Percentiles rank a stretch among this genome's conserved stretches.
These are phyloP conservation scores for Rhinichthys klamathensis DNA, from an alignment of 2,113 vertebrate species.

Conservation along the genomic window DNA sequence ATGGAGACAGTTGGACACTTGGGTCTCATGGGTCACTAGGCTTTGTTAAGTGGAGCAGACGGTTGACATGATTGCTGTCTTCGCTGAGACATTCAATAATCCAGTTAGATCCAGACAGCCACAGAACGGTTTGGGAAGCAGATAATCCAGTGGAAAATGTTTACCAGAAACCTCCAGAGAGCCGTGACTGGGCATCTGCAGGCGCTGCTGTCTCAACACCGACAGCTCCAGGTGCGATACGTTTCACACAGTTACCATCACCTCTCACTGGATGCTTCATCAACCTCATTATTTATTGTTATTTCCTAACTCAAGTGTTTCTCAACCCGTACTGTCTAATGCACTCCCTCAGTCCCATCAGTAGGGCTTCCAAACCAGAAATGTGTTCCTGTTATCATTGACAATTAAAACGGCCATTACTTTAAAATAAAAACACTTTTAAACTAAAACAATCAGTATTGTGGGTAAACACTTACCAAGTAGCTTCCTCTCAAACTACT, in stretches of 20 bases:
- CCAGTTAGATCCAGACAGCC: slow-evolving; percentile 53
- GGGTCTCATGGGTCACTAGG: slow-evolving; percentile 32
- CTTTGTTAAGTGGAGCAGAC: slow-evolving; percentile 47
- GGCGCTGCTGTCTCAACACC: slow-evolving; percentile 4
- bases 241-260: slow-evolving; percentile 43
- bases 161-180: slow-evolving; percentile 36
- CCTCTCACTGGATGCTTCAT: background rate
- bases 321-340: background rate
- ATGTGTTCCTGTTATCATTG: background rate
- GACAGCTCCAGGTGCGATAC: slow-evolving; percentile 36
- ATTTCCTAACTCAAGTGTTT: background rate
- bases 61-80: slow-evolving; percentile 34
- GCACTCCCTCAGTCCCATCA: background rate
- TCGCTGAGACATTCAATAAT: slow-evolving; percentile 56
- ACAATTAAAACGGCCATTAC: background rate
- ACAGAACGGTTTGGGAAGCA: slow-evolving; percentile 49
- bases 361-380: background rate
- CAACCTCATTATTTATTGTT: slow-evolving; percentile 30
- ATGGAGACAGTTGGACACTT: slow-evolving; percentile 6
- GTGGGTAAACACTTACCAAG: background rate
- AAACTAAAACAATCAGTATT: background rate
- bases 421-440: background rate
- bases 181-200: slow-evolving; percentile 3
- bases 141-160: slow-evolving; percentile 58
- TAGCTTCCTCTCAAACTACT: background rate